Conservation (phyloP, 2,888 invertebrate species). For the Dendrolimus houi region DNA sequence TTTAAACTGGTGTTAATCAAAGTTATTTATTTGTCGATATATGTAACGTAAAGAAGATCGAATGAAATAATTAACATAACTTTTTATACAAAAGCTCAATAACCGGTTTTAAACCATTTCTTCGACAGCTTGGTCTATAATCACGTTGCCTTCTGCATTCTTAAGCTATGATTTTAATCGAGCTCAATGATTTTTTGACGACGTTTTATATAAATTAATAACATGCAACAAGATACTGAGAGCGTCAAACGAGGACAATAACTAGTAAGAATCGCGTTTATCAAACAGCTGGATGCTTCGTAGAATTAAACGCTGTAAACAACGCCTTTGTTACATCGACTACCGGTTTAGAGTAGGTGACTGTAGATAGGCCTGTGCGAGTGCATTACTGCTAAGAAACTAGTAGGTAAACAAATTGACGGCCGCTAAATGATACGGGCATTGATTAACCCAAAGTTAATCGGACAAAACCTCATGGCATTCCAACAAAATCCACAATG, state of each 20-base stretch:
- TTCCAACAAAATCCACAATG: background rate
- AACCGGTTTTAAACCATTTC: too few relatives aligned
- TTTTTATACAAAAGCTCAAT: too few relatives aligned
- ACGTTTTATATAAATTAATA: background rate
- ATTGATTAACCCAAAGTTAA: background rate
- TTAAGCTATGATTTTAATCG: too few relatives aligned
- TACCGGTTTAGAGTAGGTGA: constrained; percentile 5
- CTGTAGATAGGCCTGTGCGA: background rate
- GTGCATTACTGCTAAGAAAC: constrained; percentile 10
- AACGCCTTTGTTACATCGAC: constrained; percentile 13
- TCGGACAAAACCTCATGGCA: background rate
- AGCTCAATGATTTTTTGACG: background rate
- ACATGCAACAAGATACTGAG: constrained; percentile 9
- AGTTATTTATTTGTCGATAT: too few relatives aligned
- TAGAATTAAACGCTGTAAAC: constrained; percentile 46
- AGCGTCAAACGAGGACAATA: constrained; percentile 14
- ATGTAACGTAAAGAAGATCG: too few relatives aligned
- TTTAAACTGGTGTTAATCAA: too few relatives aligned
- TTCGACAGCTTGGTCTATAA: too few relatives aligned
- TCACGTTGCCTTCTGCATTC: too few relatives aligned
- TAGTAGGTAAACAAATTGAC: constrained; percentile 17
- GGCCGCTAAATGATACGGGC: background rate
- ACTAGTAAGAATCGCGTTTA: constrained; percentile 5
- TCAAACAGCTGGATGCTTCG: constrained; percentile 35
- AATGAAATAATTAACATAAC: too few relatives aligned